Conservation (phyloP, 2,888 invertebrate genomes). For the Orchestes rusci region DNA sequence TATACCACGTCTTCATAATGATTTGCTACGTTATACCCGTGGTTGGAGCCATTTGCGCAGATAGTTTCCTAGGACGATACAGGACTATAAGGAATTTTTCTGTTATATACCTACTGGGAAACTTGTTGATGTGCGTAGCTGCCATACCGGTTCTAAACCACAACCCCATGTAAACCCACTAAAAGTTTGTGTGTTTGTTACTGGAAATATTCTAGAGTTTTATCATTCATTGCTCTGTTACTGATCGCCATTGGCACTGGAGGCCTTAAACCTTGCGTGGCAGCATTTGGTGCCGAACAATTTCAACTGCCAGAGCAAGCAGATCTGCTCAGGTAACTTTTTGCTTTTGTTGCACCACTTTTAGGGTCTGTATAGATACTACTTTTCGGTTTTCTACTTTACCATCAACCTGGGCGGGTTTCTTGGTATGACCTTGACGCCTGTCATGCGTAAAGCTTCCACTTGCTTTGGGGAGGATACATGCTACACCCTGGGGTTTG, state of each 20-base stretch:
- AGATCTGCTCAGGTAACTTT: constrained; percentile 48
- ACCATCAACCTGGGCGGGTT: constrained; percentile 66
- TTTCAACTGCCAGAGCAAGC: constrained; percentile 64
- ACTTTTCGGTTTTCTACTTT: constrained; percentile 80
- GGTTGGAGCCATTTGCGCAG: constrained; percentile 69
- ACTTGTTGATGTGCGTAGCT: constrained; percentile 57
- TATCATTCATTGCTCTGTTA: constrained; percentile 49
- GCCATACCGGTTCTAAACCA: constrained; percentile 52
- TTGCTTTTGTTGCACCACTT: background rate
- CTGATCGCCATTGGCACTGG: constrained; percentile 72
- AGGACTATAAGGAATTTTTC: constrained; percentile 72
- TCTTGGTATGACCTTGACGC: constrained; percentile 63
- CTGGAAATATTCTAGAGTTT: too few relatives aligned
- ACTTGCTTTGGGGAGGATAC: constrained; percentile 62
- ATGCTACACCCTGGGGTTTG: constrained; percentile 70
- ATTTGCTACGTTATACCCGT: constrained; percentile 70
- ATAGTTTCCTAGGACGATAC: constrained; percentile 72
- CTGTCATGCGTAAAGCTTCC: constrained; percentile 59
- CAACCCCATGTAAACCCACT: constrained; percentile 52
- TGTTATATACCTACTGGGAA: constrained; percentile 63
- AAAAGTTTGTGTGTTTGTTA: too few relatives aligned
- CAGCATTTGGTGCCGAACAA: constrained; percentile 83
- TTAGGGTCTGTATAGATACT: constrained; percentile 40
- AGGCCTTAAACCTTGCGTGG: constrained; percentile 81
- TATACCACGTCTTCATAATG: constrained; percentile 72